These are phyloP conservation scores for Odontamblyopus rebecca DNA, from an alignment of 2,797 vertebrate genomes.

Conservation along the genomic window DNA sequence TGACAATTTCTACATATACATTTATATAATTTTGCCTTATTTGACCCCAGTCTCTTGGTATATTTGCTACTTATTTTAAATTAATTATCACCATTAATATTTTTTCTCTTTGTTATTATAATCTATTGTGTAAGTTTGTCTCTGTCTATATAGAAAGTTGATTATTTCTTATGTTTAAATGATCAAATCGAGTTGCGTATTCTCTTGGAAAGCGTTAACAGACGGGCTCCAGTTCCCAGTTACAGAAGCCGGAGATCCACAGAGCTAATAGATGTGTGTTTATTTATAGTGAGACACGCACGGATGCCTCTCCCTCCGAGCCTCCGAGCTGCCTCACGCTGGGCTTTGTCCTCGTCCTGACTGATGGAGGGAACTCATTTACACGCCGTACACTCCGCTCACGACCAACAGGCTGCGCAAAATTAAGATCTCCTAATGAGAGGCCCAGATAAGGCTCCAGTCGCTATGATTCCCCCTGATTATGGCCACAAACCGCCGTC, in stretches of 20 bases:
- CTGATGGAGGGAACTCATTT: slow-evolving; percentile 76
- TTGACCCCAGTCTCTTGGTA: too few species aligned
- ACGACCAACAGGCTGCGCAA: slow-evolving; percentile 69
- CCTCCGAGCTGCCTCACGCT: slow-evolving; percentile 52
- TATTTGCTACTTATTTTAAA: too few species aligned
- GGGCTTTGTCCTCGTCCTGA: slow-evolving; percentile 60
- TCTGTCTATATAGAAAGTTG: background rate
- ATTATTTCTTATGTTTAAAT: background rate
- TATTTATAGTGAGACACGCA: slow-evolving; percentile 67
- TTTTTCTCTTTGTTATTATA: too few species aligned
- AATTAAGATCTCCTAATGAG: slow-evolving; percentile 79
- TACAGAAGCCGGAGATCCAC: slow-evolving; percentile 37
- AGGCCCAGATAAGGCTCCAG: slow-evolving; percentile 74
- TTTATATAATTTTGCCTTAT: too few species aligned
- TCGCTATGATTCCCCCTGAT: slow-evolving; percentile 78
- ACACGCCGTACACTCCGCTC: slow-evolving; percentile 54
- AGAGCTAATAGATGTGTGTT: slow-evolving; percentile 47
- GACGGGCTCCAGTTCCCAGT: background rate
- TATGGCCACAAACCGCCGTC: slow-evolving; percentile 76
- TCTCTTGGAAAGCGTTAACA: background rate
- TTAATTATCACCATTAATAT: too few species aligned
- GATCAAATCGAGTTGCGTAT: background rate
- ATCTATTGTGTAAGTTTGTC: too few species aligned
- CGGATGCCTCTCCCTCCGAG: slow-evolving; percentile 43
- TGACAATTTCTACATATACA: too few species aligned